Evolutionary conservation across 2,888 invertebrate species (phyloP).

Genomic region (Eupeodes luniger): DNA sequence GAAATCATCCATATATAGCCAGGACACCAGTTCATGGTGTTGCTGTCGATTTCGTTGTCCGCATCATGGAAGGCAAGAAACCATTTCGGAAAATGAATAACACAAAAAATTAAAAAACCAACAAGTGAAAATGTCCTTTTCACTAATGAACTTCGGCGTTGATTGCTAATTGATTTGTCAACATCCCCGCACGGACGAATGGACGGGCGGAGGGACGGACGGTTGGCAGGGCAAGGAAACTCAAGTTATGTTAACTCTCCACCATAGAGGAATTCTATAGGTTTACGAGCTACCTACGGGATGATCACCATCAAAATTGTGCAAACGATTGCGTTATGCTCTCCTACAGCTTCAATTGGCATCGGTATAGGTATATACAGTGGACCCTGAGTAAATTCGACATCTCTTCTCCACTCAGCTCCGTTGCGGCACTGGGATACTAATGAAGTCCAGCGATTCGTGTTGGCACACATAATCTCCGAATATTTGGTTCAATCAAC

Average conservation of each 20-base stretch:
- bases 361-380: slow-evolving; percentile 5
- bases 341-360: slow-evolving; percentile 2
- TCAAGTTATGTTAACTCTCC: slow-evolving; percentile 66
- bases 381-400: slow-evolving; percentile 59
- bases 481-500: slow-evolving; percentile 75
- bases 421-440: slow-evolving; percentile 35
- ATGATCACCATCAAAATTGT: slow-evolving; percentile 71
- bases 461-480: slow-evolving; percentile 73
- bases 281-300: neutral
- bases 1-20: neutral
- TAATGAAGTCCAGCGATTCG: slow-evolving; percentile 72
- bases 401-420: slow-evolving; percentile 20
- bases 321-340: slow-evolving; percentile 66
- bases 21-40: neutral
- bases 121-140: slow-evolving; percentile 39
- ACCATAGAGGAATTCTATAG: slow-evolving; percentile 24
- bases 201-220: neutral
- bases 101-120: neutral
- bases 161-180: slow-evolving; percentile 76
- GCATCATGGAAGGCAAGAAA: slow-evolving; percentile 12
- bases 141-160: slow-evolving; percentile 72
- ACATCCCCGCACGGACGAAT: slow-evolving; percentile 40
- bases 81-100: slow-evolving; percentile 27
- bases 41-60: neutral
- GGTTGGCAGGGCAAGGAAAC: neutral